These are phyloP conservation scores for Apogon talboti DNA, from an alignment of 2,797 vertebrate genomes.

Conservation along the genomic window DNA sequence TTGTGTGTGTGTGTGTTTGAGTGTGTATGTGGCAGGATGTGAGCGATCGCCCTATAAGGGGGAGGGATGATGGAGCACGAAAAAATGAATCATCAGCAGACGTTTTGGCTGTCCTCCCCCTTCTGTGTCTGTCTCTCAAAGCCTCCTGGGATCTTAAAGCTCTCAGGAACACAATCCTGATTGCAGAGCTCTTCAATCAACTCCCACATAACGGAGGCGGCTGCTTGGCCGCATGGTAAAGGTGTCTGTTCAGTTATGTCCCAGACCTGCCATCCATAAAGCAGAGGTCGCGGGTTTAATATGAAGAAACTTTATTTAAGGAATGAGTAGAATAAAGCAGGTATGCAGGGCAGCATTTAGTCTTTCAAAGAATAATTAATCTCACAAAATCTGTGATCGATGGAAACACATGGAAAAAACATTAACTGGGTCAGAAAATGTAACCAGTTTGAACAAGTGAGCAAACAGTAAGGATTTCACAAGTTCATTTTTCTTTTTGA, in stretches of 20 bases:
- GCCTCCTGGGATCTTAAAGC: slow-evolving; percentile 54
- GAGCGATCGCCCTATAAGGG: slow-evolving; percentile 56
- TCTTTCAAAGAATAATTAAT: slow-evolving; percentile 33
- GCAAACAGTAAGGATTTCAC: neutral
- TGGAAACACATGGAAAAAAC: slow-evolving; percentile 46
- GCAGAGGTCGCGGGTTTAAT: slow-evolving; percentile 47
- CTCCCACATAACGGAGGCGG: slow-evolving; percentile 45
- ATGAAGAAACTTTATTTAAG: slow-evolving; percentile 10
- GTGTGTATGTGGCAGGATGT: slow-evolving; percentile 53
- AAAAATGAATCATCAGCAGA: slow-evolving; percentile 72
- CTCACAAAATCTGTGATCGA: too few species aligned
- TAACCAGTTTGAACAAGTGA: neutral
- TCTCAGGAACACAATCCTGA: slow-evolving; percentile 59
- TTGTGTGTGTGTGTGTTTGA: slow-evolving; percentile 34
- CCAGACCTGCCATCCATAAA: slow-evolving; percentile 16
- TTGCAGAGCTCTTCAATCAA: slow-evolving; percentile 70
- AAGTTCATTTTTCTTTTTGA: neutral
- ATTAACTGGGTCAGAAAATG: slow-evolving; percentile 20
- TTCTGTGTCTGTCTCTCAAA: slow-evolving; percentile 34
- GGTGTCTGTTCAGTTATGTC: slow-evolving; percentile 40
- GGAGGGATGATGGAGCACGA: slow-evolving; percentile 63
- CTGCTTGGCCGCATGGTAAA: slow-evolving; percentile 31
- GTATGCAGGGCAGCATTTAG: slow-evolving; percentile 14
- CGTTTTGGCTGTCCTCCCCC: slow-evolving; percentile 44
- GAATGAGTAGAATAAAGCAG: slow-evolving; percentile 32